Conservation (phyloP, 2,797 vertebrate species). For the Parauchenoglanis punctatus region DNA sequence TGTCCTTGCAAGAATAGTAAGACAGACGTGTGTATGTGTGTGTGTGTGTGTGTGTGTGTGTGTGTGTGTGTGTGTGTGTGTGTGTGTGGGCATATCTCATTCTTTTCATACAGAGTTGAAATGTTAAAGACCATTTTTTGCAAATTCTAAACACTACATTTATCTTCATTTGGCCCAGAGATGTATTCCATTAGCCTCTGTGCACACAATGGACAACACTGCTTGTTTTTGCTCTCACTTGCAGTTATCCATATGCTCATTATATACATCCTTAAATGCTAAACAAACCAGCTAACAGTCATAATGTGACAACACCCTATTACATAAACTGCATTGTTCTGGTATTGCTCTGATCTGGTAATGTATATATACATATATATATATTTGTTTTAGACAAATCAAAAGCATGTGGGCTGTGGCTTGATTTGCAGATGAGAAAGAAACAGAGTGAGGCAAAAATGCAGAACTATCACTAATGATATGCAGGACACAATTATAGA, state of each 20-base stretch:
- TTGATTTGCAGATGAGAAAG: not conserved
- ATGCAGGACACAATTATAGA: not conserved
- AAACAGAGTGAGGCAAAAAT: constrained; percentile 1
- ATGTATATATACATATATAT: not conserved
- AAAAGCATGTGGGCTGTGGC: not conserved
- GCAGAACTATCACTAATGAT: not conserved
- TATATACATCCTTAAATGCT: not conserved
- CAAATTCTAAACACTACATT: not conserved
- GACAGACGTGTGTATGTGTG: too few relatives aligned
- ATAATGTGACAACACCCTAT: not conserved
- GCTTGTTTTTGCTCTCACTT: not conserved
- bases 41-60: not conserved
- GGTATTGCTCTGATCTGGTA: not conserved
- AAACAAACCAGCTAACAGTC: not conserved
- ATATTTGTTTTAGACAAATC: too few relatives aligned
- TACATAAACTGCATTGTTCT: not conserved
- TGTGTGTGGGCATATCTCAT: not conserved
- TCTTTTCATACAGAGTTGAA: not conserved
- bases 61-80: not conserved
- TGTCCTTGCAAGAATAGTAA: too few relatives aligned
- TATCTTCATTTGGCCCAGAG: not conserved
- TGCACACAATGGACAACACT: not conserved
- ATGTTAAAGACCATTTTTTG: not conserved
- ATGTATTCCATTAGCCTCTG: not conserved
- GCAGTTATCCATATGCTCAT: not conserved